phyloP scores from a whole-genome alignment of 2,113 vertebrate species.

The Danionella cerebrum region DNA sequence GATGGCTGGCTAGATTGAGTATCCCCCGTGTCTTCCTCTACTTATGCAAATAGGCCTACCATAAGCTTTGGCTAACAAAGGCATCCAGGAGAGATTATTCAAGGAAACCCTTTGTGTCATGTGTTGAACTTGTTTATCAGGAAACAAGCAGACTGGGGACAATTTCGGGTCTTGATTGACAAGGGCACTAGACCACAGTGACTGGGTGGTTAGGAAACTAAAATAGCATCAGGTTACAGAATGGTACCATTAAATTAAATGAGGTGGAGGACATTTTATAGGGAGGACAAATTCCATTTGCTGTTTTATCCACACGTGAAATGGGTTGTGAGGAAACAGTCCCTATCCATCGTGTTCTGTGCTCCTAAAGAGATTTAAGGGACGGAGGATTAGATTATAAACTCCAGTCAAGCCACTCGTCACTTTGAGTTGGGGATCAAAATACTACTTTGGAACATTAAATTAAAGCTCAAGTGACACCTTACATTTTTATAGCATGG shows the following conservation, averaged over 20 bases:
- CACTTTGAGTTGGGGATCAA: not conserved
- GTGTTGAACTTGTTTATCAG: not conserved
- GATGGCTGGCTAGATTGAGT: conserved; percentile 12
- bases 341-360: conserved; percentile 5
- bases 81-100: conserved; percentile 2
- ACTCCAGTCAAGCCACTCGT: not conserved
- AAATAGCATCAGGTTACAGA: conserved; percentile 19
- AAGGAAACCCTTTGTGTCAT: not conserved
- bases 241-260: conserved; percentile 32
- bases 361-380: not conserved
- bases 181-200: conserved; percentile 7
- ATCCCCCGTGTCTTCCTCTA: not conserved
- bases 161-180: conserved; percentile 24
- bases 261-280: conserved; percentile 26
- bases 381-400: not conserved
- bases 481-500: not conserved
- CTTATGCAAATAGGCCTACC: conserved; percentile 28
- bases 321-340: conserved; percentile 34
- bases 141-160: not conserved
- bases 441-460: not conserved
- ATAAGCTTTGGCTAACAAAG: conserved; percentile 16
- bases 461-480: not conserved
- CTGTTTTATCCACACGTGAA: conserved; percentile 40
- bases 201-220: conserved; percentile 1
- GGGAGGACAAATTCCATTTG: conserved; percentile 29